Base-by-base conservation (phyloP, 2,888 invertebrate species). In the Ophioninae sp. region DNA sequence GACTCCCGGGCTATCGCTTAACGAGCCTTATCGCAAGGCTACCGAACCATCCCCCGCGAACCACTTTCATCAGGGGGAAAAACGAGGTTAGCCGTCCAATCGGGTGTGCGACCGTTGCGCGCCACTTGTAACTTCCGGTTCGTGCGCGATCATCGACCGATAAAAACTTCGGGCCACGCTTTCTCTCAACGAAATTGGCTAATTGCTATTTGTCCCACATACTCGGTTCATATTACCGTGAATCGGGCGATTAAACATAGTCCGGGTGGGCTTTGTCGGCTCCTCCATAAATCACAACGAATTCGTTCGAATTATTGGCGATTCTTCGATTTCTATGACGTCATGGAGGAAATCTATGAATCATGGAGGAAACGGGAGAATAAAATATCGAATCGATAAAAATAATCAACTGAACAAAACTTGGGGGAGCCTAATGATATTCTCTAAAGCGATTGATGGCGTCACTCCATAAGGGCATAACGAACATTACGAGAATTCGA, bases 61-160 rank as follows among this genome's bases (percentile, higher is more conserved):
- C 51, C 51, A 51, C 51, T 51, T 51, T 17, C 51, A 51, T 51
- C 51, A 30, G 30, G 51, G 6, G 51, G 51, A 51, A 51, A 51
- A 51, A 51, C 51, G 51, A 17, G 51, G 51, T 51, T 51, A 51
- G 51, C 51, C 17, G 51, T 51, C 51, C 51, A 51, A 51, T 51
- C 51, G 51, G 51, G 17, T 5, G 51, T 51, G 51, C 51, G 17
- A 51, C 51, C 51, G 51, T 51, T 51, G 51, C 51, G 51, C 13
- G 51, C 51, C 51, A 51, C 51, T 51, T 51, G 51, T 51, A 51
- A 51, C 51, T 51, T 51, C 51, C 51, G 51, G 51, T 51, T 51
- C 51, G 51, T 51, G 51, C 17, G 51, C 51, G 51, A 51, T 51
- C 51, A 51, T 17, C 51, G 51, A 51, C 51, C 51, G 51, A 51